Evolutionary conservation across 2,113 vertebrate species (phyloP).

Genomic region (Oryctolagus cuniculus): DNA sequence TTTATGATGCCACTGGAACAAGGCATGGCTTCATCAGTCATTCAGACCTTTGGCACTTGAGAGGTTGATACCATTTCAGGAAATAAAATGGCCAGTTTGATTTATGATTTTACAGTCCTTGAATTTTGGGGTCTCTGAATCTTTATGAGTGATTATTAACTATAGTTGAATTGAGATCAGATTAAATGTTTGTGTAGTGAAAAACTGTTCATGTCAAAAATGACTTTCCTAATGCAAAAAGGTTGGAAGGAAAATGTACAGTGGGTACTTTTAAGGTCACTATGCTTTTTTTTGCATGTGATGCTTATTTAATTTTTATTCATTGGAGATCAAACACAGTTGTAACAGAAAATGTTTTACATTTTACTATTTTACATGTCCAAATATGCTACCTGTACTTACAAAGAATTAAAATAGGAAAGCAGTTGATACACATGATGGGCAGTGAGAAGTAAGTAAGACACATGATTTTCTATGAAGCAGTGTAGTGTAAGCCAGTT

Average conservation of each 20-base stretch:
- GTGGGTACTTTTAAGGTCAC: not conserved
- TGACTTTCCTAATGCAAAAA: slow-evolving; percentile 38
- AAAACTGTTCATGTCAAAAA: not conserved
- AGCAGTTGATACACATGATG: not conserved
- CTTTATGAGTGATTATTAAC: slow-evolving; percentile 58
- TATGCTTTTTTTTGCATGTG: not conserved
- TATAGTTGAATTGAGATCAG: not conserved
- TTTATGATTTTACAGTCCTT: slow-evolving; percentile 61
- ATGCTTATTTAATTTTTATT: slow-evolving; percentile 34
- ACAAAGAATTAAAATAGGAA: slow-evolving; percentile 13
- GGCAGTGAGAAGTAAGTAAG: not conserved
- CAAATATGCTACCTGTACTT: not conserved
- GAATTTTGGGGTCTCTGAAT: slow-evolving; percentile 35
- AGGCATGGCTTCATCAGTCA: slow-evolving; percentile 76
- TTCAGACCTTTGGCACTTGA: slow-evolving; percentile 63
- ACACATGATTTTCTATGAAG: not conserved
- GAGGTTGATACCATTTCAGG: slow-evolving; percentile 69
- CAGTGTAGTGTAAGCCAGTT: not conserved
- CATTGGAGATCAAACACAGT: not conserved
- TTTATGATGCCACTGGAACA: slow-evolving; percentile 72
- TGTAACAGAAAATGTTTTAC: slow-evolving; percentile 7
- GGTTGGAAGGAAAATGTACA: slow-evolving; percentile 4
- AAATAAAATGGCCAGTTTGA: slow-evolving; percentile 68
- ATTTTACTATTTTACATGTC: not conserved
- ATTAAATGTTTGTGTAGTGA: slow-evolving; percentile 55